Conservation (phyloP, 2,113 vertebrate genomes). For the Elachura formosa region DNA sequence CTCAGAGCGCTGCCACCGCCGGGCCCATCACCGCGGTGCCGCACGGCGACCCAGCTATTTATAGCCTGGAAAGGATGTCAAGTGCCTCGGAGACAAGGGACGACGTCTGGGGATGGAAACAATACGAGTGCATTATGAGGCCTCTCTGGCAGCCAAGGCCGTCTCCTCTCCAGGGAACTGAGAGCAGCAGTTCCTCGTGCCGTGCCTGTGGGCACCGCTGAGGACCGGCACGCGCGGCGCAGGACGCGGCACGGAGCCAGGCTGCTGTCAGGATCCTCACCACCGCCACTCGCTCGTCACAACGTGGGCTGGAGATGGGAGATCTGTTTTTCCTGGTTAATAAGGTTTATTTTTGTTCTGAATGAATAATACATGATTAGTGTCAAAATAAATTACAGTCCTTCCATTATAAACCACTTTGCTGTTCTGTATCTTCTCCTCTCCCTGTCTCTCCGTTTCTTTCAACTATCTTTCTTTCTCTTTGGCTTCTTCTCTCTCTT, state of each 20-base stretch:
- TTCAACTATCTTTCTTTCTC: slow-evolving; percentile 34
- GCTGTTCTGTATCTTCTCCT: neutral
- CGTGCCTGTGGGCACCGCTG: rapidly evolving
- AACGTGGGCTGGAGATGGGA: slow-evolving; percentile 30
- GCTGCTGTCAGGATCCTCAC: neutral
- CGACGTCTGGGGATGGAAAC: neutral
- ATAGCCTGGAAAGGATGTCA: neutral
- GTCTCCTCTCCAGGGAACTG: rapidly evolving
- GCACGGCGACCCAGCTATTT: rapidly evolving
- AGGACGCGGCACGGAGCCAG: neutral
- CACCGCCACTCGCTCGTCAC: neutral
- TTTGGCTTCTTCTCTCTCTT: neutral
- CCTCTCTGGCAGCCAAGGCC: neutral
- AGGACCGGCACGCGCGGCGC: neutral
- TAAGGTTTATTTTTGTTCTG: slow-evolving; percentile 68
- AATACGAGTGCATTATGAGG: neutral
- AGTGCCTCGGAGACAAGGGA: neutral
- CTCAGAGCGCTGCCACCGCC: neutral
- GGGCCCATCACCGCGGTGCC: neutral
- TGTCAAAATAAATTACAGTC: slow-evolving; percentile 64
- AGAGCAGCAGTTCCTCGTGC: rapidly evolving
- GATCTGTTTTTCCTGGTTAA: slow-evolving; percentile 66
- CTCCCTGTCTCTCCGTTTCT: slow-evolving; percentile 15
- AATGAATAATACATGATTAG: slow-evolving; percentile 66
- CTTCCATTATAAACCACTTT: slow-evolving; percentile 47